Evolutionary conservation across 2,888 invertebrate species (phyloP), one percentile per base, ranked within the genome.

Genomic region (Agrilus mali): DNA sequence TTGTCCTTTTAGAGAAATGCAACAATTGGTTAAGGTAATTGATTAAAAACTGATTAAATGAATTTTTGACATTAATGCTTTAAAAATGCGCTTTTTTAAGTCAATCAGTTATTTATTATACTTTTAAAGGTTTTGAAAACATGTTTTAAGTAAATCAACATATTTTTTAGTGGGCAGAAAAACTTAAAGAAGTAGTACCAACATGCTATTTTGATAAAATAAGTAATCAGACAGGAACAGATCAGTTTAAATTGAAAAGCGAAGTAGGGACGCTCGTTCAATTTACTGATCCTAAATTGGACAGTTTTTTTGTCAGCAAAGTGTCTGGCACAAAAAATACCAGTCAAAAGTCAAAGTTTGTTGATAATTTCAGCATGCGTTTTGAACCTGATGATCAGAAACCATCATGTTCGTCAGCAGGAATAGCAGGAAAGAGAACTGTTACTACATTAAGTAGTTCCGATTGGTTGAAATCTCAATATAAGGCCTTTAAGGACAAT

Each of bases 181-280:
- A 47, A 38, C 43, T 54, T 40, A 52, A 47, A 40, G 27, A 38
- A n/a, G 44, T 49, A 48, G 32, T 54, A n/a, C 45, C 53, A n/a
- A 43, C 46, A 31, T 46, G 49, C 14, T 48, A 50, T 32, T 31
- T 52, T 10, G 36, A 45, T 16, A 47, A 47, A 45, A 47, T 54
- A n/a, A 44, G 50, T 4, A 41, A 36, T 17, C 44, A 45, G 41
- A 27, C 27, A 16, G 34, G 36, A 33, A 42, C 10, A 27, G 27
- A 27, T 27, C 27, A 10, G 27, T 10, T 10, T 10, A 27, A 27
- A 27, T 27, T 27, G 10, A 27, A 27, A 27, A 27, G 4, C 2
- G 27, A 10, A 10, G 10, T 10, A 27, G 10, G 10, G 4, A 27
- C 27, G 10, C 10, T 27, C 2, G 22, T 22, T 22, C 27, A 10